Evolutionary conservation across 2,797 vertebrate genomes (phyloP).

Genomic region (Nannoperca obscura): DNA sequence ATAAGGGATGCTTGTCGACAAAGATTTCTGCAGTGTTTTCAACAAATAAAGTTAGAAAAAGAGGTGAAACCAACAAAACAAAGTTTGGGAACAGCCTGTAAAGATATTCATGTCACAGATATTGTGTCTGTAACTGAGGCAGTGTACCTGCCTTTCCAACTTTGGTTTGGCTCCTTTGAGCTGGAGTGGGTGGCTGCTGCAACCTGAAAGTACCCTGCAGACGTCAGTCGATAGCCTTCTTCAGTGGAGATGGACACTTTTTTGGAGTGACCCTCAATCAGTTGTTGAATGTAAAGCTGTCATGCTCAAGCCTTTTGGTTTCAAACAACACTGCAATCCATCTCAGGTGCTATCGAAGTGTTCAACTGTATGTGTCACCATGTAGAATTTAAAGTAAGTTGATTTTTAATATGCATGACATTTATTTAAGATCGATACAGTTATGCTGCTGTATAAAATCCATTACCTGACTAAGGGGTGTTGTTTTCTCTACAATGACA

Average conservation of each 20-base stretch:
- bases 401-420: slow-evolving; percentile 34
- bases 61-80: not conserved
- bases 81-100: not conserved
- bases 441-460: slow-evolving; percentile 45
- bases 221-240: slow-evolving; percentile 53
- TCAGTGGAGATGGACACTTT: slow-evolving; percentile 34
- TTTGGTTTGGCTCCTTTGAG: slow-evolving; percentile 47
- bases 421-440: slow-evolving; percentile 55
- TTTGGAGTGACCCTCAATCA: slow-evolving; percentile 47
- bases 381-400: slow-evolving; percentile 46
- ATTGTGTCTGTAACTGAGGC: slow-evolving; percentile 7
- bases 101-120: slow-evolving; percentile 47
- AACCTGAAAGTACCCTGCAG: slow-evolving; percentile 11
- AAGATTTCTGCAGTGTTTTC: too few species aligned
- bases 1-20: not conserved
- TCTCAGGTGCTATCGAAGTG: slow-evolving; percentile 50
- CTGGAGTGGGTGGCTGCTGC: slow-evolving; percentile 27
- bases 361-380: not conserved
- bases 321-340: slow-evolving; percentile 44
- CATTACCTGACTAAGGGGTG: slow-evolving; percentile 45
- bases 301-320: slow-evolving; percentile 29
- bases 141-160: slow-evolving; percentile 27
- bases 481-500: slow-evolving; percentile 55
- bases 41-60: too few species aligned
- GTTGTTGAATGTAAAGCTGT: slow-evolving; percentile 44